Base-by-base conservation (phyloP, 2,888 invertebrate species). In the Stenchaetothrips biformis region DNA sequence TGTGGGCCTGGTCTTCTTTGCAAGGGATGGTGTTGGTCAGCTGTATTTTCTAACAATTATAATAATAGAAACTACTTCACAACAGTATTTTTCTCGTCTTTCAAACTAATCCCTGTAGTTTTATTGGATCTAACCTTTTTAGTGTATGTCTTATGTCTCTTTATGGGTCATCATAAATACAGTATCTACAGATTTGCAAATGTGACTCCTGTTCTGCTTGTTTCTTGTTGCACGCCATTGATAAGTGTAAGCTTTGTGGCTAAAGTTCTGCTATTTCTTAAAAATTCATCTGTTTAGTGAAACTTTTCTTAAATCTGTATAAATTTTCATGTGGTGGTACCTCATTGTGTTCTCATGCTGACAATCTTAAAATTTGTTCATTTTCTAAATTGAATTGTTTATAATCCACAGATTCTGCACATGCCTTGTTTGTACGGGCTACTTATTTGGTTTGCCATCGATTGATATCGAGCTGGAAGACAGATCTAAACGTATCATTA, bases 391-490 rank as follows among this genome's bases (percentile, higher is more conserved):
- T 13, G 13, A 13, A 18, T 53, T 53, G 53, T 18, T 7, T 0
- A 53, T 13, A 53, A 53, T 81, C 83, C 86, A 67, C 87, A 95
- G 95, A 95, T 88, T 94, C 94, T 79, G 94, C 94, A 0, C 93
- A 94, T 86, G 96, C 96, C 2, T 87, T 98, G 82, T 97, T 97
- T 85, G 95, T 97, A 0, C 91, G 96, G 81, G 95, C 97, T 9
- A 96, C 97, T 0, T 96, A 97, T 85, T 89, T 98, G 84, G 97
- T 98, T 62, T 98, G 97, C 85, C 97, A 97, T 87, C 93, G 97
- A 37, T 89, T 98, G 81, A 97, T 97, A 85, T 96, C 97, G 0
- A 95, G 96, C 0, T 98, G 98, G 98, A 98, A 97, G 88, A 93
- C 95, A 0, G 98, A 98, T 87, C 89, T 98, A 82, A 97, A 96